Conservation (phyloP, 2,888 invertebrate species). For the Notodonta ziczac region DNA sequence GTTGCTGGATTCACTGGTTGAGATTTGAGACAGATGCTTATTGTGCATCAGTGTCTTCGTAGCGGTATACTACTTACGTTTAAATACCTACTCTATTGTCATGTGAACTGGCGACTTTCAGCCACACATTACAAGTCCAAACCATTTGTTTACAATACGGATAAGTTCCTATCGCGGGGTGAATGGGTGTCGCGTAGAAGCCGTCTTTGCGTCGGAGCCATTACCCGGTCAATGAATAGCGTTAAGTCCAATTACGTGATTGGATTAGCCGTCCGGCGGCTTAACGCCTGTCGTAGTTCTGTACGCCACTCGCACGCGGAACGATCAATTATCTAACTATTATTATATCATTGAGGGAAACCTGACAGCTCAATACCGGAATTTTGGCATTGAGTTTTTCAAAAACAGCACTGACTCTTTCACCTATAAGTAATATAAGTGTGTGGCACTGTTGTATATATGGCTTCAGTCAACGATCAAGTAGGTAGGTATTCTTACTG, state of each 20-base stretch:
- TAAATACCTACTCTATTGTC: too few relatives aligned
- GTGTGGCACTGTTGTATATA: too few relatives aligned
- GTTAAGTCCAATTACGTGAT: conserved; percentile 80
- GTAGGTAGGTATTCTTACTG: too few relatives aligned
- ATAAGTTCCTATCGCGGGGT: conserved; percentile 4
- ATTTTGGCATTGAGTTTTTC: too few relatives aligned
- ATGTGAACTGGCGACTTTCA: too few relatives aligned
- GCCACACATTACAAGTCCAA: neutral
- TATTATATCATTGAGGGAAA: conserved; percentile 11
- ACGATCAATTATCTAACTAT: conserved; percentile 34
- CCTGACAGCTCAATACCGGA: conserved; percentile 11
- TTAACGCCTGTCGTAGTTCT: conserved; percentile 46
- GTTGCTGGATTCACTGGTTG: too few relatives aligned
- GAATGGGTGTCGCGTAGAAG: conserved; percentile 16
- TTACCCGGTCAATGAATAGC: conserved; percentile 75
- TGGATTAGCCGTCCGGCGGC: conserved; percentile 69
- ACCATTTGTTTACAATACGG: neutral
- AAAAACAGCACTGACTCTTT: too few relatives aligned
- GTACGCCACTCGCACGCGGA: conserved; percentile 26
- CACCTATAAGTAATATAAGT: too few relatives aligned
- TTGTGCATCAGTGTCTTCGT: too few relatives aligned
- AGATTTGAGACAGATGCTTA: too few relatives aligned
- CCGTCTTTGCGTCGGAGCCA: conserved; percentile 51
- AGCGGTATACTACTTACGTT: too few relatives aligned
- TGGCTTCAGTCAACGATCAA: too few relatives aligned